Base-by-base conservation (phyloP, 2,888 invertebrate genomes). In the Halictus ligatus region DNA sequence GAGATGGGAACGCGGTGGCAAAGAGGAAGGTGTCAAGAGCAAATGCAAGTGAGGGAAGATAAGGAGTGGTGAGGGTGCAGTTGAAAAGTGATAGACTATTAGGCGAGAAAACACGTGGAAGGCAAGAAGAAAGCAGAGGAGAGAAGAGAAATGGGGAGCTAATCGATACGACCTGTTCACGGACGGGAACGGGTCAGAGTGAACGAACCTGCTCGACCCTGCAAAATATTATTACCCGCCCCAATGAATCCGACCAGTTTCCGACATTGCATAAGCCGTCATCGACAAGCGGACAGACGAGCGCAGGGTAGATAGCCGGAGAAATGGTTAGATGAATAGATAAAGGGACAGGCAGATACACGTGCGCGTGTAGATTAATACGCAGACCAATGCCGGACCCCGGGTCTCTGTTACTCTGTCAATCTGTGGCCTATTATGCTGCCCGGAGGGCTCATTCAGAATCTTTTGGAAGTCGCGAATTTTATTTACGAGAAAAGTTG, bases 211-310 rank as follows among this genome's bases (percentile, higher is more conserved):
- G 92, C 92, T 94, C 93, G 92, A 94, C 92, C 94, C 92, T 93
- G 92, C 93, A 93, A 94, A 94, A 94, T 94, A 94, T 94, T 94
- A 94, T 94, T 94, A 94, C 92, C 89, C 93, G 93, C 93, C 92
- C 93, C 92, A 90, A 92, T 93, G 94, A 93, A 92, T 93, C 92
- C 92, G 93, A 94, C 94, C 93, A 92, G 93, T 92, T 93, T 91
- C 93, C 92, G 92, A 91, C 92, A 91, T 94, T 94, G 93, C 94
- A 92, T 94, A 94, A 94, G 92, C 93, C 92, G 94, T 94, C 94
- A 94, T 81, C 92, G 91, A 86, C 94, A 94, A 93, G 89, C 90
- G 89, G 90, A 84, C 80, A 78, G 86, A 40, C 87, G 85, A 83
- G 87, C 84, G 85, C 85, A 78, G 86, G 86, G 80, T 73, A 21